Conservation (phyloP, 2,113 vertebrate genomes). For the Tupaia tana region DNA sequence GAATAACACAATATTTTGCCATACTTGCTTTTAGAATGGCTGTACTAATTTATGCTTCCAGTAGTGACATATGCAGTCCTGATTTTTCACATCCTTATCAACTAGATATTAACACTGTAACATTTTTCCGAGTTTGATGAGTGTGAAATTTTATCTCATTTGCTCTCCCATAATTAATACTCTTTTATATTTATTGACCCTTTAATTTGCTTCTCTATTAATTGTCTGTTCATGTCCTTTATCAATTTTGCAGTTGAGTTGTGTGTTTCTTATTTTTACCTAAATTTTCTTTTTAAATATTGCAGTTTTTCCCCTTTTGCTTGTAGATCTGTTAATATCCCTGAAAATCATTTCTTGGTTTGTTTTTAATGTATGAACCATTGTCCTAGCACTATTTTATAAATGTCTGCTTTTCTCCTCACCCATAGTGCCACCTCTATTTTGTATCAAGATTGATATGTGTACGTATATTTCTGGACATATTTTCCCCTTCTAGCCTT, state of each 20-base stretch:
- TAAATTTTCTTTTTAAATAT: slow-evolving; percentile 6
- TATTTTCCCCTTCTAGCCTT: background rate
- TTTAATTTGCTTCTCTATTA: background rate
- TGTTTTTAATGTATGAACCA: background rate
- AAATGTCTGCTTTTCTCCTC: background rate
- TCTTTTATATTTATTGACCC: background rate
- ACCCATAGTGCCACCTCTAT: background rate
- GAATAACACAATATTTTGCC: background rate
- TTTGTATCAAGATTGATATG: background rate
- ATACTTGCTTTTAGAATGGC: background rate
- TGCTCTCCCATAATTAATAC: background rate
- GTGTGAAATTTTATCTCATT: background rate
- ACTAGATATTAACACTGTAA: background rate
- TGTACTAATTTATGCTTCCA: background rate
- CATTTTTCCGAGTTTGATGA: background rate
- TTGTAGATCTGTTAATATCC: background rate
- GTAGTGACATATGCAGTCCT: rapidly evolving
- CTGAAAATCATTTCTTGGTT: background rate
- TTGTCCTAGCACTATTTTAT: background rate
- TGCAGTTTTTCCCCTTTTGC: background rate
- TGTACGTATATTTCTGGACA: background rate
- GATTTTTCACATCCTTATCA: background rate
- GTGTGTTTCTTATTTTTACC: background rate
- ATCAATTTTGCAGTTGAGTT: background rate
- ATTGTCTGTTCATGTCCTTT: background rate